Evolutionary conservation across 2,797 vertebrate species (phyloP).

Genomic region (Brotogeris chrysoptera): DNA sequence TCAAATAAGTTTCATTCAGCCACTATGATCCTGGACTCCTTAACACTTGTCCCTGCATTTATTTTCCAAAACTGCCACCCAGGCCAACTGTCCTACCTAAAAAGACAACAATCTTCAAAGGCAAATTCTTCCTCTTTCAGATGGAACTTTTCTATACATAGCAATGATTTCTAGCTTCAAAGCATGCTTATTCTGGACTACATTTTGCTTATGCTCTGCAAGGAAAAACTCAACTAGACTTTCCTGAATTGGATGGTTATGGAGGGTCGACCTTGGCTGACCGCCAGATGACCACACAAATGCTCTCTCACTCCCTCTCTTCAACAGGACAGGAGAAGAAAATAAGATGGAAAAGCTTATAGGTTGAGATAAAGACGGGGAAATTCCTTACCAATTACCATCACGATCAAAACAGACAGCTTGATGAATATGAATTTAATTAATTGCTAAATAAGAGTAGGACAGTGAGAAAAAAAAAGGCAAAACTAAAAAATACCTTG

Average conservation of each 20-base stretch:
- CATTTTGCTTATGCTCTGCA: background rate
- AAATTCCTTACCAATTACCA: background rate
- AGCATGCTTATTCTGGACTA: background rate
- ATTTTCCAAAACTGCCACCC: background rate
- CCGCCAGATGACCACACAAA: background rate
- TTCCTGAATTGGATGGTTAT: background rate
- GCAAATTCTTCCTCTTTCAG: background rate
- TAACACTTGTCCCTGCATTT: background rate
- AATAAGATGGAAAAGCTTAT: background rate
- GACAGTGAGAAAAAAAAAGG: background rate
- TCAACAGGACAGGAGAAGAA: background rate
- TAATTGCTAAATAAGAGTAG: background rate
- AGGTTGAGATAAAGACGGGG: background rate
- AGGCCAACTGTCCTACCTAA: background rate
- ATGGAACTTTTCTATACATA: background rate
- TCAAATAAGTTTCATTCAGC: background rate
- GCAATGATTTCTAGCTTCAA: background rate
- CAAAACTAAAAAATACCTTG: background rate
- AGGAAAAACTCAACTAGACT: background rate
- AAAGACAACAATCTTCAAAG: background rate
- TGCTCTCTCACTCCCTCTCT: background rate
- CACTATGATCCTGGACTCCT: background rate
- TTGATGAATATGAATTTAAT: background rate
- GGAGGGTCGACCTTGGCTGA: background rate
- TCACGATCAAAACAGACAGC: background rate